Evolutionary conservation across 2,113 vertebrate genomes (phyloP).

Genomic region (Sigmodon hispidus): DNA sequence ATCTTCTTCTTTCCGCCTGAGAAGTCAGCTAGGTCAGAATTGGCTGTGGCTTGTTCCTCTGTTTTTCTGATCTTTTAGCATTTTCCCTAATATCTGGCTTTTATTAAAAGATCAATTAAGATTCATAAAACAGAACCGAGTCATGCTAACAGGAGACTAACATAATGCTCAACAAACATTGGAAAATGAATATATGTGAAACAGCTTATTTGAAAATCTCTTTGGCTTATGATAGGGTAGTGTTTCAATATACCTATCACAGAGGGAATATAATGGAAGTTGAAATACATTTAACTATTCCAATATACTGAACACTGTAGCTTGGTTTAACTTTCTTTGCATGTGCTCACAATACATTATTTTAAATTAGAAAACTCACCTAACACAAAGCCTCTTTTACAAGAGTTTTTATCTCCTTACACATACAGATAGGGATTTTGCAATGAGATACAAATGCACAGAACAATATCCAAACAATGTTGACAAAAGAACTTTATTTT

Average conservation of each 20-base stretch:
- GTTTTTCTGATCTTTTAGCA: too few relatives aligned
- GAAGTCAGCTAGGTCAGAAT: too few relatives aligned
- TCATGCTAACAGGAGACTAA: background rate
- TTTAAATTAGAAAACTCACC: background rate
- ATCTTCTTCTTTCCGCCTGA: too few relatives aligned
- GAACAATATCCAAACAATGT: background rate
- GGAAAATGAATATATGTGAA: background rate
- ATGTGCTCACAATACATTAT: background rate
- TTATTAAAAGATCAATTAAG: too few relatives aligned
- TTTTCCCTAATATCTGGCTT: too few relatives aligned
- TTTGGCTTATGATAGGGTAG: background rate
- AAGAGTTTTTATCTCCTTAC: background rate
- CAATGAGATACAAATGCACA: background rate
- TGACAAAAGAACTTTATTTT: background rate
- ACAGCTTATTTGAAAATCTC: background rate
- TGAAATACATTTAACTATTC: background rate
- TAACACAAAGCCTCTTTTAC: background rate
- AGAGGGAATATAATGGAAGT: background rate
- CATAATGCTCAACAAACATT: background rate
- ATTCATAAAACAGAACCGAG: too few relatives aligned
- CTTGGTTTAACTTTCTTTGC: background rate
- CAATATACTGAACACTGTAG: background rate
- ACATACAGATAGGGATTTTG: background rate
- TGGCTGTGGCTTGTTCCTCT: too few relatives aligned
- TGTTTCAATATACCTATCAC: background rate